Evolutionary conservation across 2,797 vertebrate genomes (phyloP), one percentile per base, ranked within the genome.

Genomic region (Rhadinocentrus ornatus): DNA sequence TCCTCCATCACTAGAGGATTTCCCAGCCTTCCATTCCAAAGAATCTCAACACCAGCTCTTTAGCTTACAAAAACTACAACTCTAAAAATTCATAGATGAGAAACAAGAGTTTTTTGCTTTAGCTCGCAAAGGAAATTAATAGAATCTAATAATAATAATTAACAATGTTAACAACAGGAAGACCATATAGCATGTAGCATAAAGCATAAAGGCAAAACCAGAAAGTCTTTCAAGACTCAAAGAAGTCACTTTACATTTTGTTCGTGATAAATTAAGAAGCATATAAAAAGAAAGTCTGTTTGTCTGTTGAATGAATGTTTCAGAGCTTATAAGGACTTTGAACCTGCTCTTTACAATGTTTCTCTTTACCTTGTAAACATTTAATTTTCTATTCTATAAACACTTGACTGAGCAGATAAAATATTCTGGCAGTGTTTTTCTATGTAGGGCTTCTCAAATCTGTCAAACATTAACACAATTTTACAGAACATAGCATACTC

Each of bases 11-110:
- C 93, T 4, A 98, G 93, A 27, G 96, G 96, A 29, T 77, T 96
- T 96, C 11, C 95, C 95, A 26, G 96, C 93, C 76, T 93, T 96
- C 96, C 97, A 98, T 73, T 97, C 96, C 62, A 98, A 93, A 1
- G 96, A 96, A 59, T 97, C 97, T 86, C 91, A 96, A 83, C 97
- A 98, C 75, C 85, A 95, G 84, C 98, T 96, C 58, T 50, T 50
- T 3, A 50, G 46, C 46, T n/a, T 18, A 20, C 7, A 44, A 44
- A 44, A 44, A 44, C 6, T 20, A 44, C 18, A 6, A 44, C 18
- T n/a, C n/a, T n/a, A n/a, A n/a, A n/a, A n/a, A 4, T 6, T 18
- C 6, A 1, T 18, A 7, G 41, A 18, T 44, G 41, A 44, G 4
- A 20, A 20, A 1, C 16, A 18, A 20, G n/a, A n/a, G 41, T 7